A percentile compares a stretch with the other conserved stretches of the same genome.
Conservation (phyloP, 2,888 invertebrate species). For the Erebia epiphron region DNA sequence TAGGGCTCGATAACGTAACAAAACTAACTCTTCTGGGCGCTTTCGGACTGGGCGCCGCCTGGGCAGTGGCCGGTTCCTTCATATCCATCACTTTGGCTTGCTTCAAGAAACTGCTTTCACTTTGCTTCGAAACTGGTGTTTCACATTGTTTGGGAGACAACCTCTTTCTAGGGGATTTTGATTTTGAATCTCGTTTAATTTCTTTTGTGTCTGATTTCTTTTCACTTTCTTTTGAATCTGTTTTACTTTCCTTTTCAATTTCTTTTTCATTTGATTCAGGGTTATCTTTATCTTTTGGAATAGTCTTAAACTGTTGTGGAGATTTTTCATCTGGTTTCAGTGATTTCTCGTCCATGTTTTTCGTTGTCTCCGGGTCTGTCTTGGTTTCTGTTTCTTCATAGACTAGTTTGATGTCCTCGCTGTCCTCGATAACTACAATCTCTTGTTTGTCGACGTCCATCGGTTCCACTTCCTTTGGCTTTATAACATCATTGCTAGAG, state of each 20-base stretch:
- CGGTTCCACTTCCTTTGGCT: conserved; percentile 48
- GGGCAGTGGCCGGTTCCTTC: conserved; percentile 50
- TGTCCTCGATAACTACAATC: conserved; percentile 58
- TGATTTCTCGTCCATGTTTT: conserved; percentile 38
- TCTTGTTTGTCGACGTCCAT: conserved; percentile 44
- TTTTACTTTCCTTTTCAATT: neutral
- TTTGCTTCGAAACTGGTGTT: conserved; percentile 27
- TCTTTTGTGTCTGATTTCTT: neutral
- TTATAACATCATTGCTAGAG: conserved; percentile 67
- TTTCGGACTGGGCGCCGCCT: conserved; percentile 68
- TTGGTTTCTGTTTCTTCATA: conserved; percentile 71
- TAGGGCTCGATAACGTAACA: conserved; percentile 91
- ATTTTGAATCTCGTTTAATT: neutral
- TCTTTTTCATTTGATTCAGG: conserved; percentile 3
- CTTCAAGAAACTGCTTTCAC: conserved; percentile 51
- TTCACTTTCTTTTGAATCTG: neutral
- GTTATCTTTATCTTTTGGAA: neutral
- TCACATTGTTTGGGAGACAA: conserved; percentile 32
- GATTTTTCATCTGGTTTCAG: conserved; percentile 21
- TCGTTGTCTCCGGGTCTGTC: conserved; percentile 39
- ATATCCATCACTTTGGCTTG: conserved; percentile 70
- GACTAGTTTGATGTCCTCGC: conserved; percentile 81
- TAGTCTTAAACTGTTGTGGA: neutral
- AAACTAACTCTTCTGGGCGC: conserved; percentile 87
- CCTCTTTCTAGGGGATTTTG: neutral